Conservation (phyloP, 2,797 vertebrate genomes). For the Masticophis lateralis region DNA sequence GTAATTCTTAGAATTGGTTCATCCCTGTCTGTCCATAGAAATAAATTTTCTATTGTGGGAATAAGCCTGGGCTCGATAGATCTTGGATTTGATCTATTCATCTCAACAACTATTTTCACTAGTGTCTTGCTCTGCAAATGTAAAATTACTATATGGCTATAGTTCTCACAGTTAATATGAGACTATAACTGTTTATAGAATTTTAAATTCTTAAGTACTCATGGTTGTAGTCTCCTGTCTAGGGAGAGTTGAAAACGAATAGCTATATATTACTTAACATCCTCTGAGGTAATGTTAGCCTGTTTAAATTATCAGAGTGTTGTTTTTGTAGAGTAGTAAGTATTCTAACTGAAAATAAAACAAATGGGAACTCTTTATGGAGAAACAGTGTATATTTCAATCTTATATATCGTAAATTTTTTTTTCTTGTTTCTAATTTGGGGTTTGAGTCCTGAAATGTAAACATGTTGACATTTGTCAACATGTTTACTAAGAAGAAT, state of each 20-base stretch:
- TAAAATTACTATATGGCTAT: background rate
- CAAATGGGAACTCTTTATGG: background rate
- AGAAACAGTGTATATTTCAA: background rate
- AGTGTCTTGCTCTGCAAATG: conserved; percentile 63
- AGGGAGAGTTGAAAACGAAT: background rate
- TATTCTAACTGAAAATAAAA: background rate
- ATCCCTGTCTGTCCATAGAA: background rate
- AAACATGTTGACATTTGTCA: no score
- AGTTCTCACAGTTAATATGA: background rate
- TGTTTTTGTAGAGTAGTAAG: background rate
- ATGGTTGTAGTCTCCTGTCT: background rate
- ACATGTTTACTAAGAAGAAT: background rate
- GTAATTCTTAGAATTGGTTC: background rate
- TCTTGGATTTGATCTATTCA: conserved; percentile 14
- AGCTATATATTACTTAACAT: background rate
- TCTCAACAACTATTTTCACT: conserved; percentile 52
- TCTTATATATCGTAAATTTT: background rate
- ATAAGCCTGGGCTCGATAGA: background rate
- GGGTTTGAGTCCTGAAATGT: background rate
- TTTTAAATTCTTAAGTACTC: background rate
- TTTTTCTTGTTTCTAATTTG: background rate
- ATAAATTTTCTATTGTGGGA: background rate
- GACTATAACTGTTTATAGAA: background rate
- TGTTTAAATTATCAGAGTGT: background rate
- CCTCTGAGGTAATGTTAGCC: background rate